phyloP scores from a whole-genome alignment of 2,888 invertebrate species.

The Dendrolimus houi region DNA sequence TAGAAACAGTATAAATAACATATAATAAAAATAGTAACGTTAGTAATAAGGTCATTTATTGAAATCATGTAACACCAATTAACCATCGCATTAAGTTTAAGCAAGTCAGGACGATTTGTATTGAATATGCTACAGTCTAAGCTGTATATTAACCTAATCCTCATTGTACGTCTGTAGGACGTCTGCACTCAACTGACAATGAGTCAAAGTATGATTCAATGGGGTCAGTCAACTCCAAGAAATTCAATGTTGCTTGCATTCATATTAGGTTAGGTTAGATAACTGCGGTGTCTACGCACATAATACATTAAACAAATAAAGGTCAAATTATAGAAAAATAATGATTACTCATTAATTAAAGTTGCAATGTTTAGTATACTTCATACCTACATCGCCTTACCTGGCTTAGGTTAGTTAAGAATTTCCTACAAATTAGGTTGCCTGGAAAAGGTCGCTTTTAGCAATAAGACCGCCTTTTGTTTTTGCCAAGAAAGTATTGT shows the following conservation, averaged over 20 bases:
- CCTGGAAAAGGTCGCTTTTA: no score
- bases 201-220: slow-evolving; percentile 1
- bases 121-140: background rate
- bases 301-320: background rate
- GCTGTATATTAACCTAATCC: background rate
- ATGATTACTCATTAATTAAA: no score
- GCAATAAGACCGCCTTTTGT: no score
- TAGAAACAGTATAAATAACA: no score
- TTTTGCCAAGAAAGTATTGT: no score
- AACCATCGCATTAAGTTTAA: no score
- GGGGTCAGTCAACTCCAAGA: slow-evolving; percentile 1
- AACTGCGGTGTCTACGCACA: background rate
- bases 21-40: no score
- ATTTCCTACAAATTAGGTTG: no score
- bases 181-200: background rate
- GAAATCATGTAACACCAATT: no score
- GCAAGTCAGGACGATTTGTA: no score
- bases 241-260: background rate
- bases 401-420: background rate
- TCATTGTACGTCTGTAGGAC: background rate
- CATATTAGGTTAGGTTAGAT: background rate
- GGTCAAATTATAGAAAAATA: no score
- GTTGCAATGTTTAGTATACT: background rate
- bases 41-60: no score
- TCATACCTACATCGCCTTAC: background rate